Percentiles rank a stretch among this genome's conserved stretches.
These are phyloP conservation scores for Nephotettix cincticeps DNA, from an alignment of 1,140 invertebrate species.

Conservation along the genomic window DNA sequence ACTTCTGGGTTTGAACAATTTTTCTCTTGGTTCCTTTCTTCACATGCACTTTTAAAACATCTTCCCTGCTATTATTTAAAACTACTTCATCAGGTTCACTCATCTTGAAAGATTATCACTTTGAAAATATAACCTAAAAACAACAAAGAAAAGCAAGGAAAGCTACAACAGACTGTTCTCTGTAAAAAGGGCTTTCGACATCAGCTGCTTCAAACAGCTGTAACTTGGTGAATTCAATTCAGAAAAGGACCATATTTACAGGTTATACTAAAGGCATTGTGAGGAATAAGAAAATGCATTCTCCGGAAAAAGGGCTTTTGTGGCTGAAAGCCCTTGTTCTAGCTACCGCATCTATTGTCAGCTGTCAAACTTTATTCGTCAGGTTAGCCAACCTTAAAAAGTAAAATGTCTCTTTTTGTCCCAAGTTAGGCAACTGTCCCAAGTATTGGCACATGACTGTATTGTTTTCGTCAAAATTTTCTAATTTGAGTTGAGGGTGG, in stretches of 20 bases:
- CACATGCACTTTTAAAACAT: constrained; percentile 13
- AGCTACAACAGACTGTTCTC: constrained; percentile 20
- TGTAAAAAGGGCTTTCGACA: constrained; percentile 21
- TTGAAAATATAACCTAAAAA: not conserved
- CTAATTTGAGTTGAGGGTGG: too few species aligned
- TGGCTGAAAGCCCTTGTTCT: not conserved
- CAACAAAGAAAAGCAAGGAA: not conserved
- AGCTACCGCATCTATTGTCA: too few species aligned
- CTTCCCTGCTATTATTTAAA: constrained; percentile 20
- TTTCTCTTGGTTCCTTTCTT: constrained; percentile 15
- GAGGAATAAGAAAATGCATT: not conserved
- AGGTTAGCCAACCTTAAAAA: too few species aligned
- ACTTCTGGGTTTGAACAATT: not conserved
- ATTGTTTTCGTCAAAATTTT: too few species aligned
- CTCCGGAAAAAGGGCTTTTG: constrained; percentile 1
- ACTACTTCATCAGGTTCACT: constrained; percentile 14
- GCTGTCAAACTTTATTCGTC: too few species aligned
- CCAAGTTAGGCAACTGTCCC: too few species aligned
- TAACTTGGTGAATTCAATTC: not conserved
- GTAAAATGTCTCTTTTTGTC: too few species aligned
- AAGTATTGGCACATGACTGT: too few species aligned
- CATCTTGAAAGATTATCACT: not conserved
- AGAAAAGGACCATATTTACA: not conserved
- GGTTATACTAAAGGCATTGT: not conserved
- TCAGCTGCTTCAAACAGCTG: not conserved